Base-by-base conservation (phyloP, 2,888 invertebrate genomes). In the Dyspetes luteomarginatus region DNA sequence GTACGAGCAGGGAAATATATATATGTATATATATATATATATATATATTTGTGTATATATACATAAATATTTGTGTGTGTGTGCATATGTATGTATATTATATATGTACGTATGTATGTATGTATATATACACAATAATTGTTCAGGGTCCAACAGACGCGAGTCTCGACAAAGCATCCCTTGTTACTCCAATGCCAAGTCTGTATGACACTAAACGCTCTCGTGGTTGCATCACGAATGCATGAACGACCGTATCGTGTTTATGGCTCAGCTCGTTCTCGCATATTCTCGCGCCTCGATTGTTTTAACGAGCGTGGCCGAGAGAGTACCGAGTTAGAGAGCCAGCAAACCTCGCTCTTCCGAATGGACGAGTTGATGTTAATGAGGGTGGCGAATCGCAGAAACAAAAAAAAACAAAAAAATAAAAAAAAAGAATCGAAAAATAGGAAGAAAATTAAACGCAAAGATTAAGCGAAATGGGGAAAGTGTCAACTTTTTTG, bases 151-250 rank as follows among this genome's bases (percentile, higher is more conserved):
- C 28, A 26, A 75, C 58, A 65, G 58, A 67, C 58, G 65, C 58
- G 65, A 71, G 41, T 60, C 52, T 67, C 30, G 71, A 75, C 79
- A 75, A 75, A 80, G 79, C 58, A 71, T 69, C 58, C 55, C 71
- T 71, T 71, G 79, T 71, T 71, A 65, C 71, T 75, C 71, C 48
- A 41, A 41, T 30, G 55, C 62, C 36, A 68, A 50, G 15, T 71
- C 45, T 56, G n/a, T 22, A 56, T 58, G 52, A 58, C 75, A 52
- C 58, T 67, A 71, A 65, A 79, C 71, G 43, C 65, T 58, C 50
- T 67, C 50, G 55, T 41, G 50, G 58, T 65, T 60, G 75, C 15
- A 48, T 56, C 48, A 45, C 12, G 58, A 65, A 75, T 58, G 45
- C 43, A 15, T 56, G 48, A 71, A 17, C 28, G 41, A 64, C 62